Evolutionary conservation across 1,140 invertebrate species (phyloP), one percentile per base, ranked within the genome.

Genomic region (Drosophila sp.): DNA sequence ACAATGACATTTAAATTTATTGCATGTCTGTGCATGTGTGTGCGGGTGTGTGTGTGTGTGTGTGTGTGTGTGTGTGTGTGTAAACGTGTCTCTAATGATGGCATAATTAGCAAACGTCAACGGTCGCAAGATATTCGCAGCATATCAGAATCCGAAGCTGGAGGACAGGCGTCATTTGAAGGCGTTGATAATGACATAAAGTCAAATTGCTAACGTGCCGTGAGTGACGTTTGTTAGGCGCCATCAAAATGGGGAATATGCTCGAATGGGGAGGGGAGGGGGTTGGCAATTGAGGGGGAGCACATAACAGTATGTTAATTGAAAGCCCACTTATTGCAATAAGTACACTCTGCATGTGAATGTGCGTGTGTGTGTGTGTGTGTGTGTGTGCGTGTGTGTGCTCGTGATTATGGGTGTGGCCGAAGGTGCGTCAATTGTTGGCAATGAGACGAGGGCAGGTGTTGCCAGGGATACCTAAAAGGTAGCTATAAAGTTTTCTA

Each of bases 241-340:
- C 50, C 50, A 53, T 16, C 14, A 11, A 53, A 16, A 14, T 14
- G 27, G 27, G 32, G 8, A n/a, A 2, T 13, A 4, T 13, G 9
- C 40, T 16, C 38, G 29, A 14, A 11, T 32, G 56, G 18, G 18
- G 11, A 5, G 9, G 25, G n/a, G n/a, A 7, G 16, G 14, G 43
- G 51, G 32, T n/a, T n/a, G n/a, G 21, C 21, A 21, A 21, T 21
- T 21, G 21, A n/a, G n/a, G n/a, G n/a, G n/a, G n/a, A n/a, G n/a
- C n/a, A n/a, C 7, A 29, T 50, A 6, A 27, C 32, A 78, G 64
- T 51, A 87, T 82, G 81, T 82, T 86, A 86, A 86, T 86, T 86
- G 81, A 86, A 86, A 87, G 81, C 75, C 81, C 78, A 86, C 81
- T 86, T 87, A 86, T 70, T 78, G 71, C 58, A 87, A 86, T 84